phyloP scores from a whole-genome alignment of 2,888 invertebrate genomes.

The Acronicta aceris region DNA sequence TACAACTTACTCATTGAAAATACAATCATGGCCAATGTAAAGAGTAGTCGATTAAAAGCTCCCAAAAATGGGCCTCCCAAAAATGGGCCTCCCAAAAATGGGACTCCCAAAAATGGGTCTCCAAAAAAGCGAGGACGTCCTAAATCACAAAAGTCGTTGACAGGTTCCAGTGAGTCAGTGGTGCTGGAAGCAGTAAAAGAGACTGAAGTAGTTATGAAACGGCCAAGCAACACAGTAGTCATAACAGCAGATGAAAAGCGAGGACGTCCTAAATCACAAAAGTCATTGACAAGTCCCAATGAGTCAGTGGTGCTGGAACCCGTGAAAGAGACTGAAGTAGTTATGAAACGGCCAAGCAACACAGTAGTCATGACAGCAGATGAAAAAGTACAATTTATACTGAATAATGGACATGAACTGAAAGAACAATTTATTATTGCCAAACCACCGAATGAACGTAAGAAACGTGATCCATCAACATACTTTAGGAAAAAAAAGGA shows the following conservation, averaged over 20 bases:
- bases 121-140: conserved; percentile 63
- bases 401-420: conserved; percentile 66
- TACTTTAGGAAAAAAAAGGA: conserved; percentile 25
- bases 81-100: too few relatives aligned
- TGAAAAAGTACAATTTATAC: conserved; percentile 63
- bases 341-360: conserved; percentile 61
- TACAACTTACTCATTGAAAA: conserved; percentile 76
- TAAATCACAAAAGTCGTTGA: conserved; percentile 72
- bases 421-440: conserved; percentile 56
- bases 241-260: conserved; percentile 63
- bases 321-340: conserved; percentile 40
- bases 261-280: conserved; percentile 69
- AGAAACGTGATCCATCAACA: conserved; percentile 12
- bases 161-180: conserved; percentile 65
- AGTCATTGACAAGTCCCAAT: conserved; percentile 70
- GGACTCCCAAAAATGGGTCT: conserved; percentile 70
- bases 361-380: conserved; percentile 59
- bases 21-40: conserved; percentile 82
- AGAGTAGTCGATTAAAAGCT: conserved; percentile 74
- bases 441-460: conserved; percentile 33
- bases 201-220: conserved; percentile 57
- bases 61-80: conserved; percentile 67
- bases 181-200: conserved; percentile 30
- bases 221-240: conserved; percentile 54
- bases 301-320: conserved; percentile 43